phyloP scores from a whole-genome alignment of 2,797 vertebrate species.

The Rhinichthys osculus region DNA sequence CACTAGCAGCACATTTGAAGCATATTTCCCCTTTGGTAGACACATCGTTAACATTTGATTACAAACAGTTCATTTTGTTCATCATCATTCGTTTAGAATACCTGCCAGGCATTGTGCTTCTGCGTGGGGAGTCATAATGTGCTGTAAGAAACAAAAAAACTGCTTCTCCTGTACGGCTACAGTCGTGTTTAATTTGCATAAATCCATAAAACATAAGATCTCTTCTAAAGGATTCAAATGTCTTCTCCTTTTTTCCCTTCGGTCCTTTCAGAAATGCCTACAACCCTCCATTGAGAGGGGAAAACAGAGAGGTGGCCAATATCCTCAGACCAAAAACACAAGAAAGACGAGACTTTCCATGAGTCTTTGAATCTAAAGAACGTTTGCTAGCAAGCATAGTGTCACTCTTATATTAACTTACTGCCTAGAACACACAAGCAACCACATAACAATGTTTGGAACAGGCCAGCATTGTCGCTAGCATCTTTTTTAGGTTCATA shows the following conservation, averaged over 20 bases:
- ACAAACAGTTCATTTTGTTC: conserved; percentile 39
- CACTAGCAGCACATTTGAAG: conserved; percentile 15
- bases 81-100: conserved; percentile 35
- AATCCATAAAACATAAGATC: conserved; percentile 54
- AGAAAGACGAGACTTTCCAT: not conserved
- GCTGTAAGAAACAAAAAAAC: not conserved
- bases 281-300: not conserved
- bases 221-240: conserved; percentile 23
- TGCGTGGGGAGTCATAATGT: conserved; percentile 8
- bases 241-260: not conserved
- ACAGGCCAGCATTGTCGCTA: not conserved
- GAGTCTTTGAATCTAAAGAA: not conserved
- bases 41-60: conserved; percentile 18
- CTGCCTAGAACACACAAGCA: not conserved
- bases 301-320: not conserved
- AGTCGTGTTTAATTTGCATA: conserved; percentile 51
- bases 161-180: conserved; percentile 32
- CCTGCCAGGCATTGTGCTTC: conserved; percentile 32
- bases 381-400: not conserved
- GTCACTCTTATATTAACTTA: not conserved
- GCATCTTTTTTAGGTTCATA: not conserved
- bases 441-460: not conserved
- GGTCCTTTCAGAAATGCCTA: conserved; percentile 21
- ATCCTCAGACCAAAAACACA: conserved; percentile 10
- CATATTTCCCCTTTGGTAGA: conserved; percentile 16